Evolutionary conservation across 2,888 invertebrate species (phyloP).

Genomic region (Heteropelma amictum): DNA sequence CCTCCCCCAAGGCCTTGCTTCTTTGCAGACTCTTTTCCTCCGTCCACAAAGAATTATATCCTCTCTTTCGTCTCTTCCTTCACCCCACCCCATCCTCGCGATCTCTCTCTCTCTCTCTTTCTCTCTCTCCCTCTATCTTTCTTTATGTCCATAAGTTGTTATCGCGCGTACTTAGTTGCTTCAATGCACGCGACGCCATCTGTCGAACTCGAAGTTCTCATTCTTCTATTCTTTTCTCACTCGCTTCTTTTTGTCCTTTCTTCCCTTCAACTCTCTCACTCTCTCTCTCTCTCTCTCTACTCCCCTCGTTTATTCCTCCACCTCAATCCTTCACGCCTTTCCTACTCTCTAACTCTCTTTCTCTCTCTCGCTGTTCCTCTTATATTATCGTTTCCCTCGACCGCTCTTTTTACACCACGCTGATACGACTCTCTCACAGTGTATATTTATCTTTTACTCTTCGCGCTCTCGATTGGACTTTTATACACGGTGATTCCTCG

Average conservation of each 20-base stretch:
- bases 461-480: constrained; percentile 1
- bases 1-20: neutral
- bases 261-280: neutral
- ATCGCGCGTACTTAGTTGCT: constrained; percentile 1
- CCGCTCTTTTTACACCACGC: neutral
- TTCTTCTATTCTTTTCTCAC: constrained; percentile 23
- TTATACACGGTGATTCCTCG: too few relatives aligned
- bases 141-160: neutral
- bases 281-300: neutral
- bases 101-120: constrained; percentile 1
- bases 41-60: neutral
- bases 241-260: neutral
- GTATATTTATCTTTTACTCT: too few relatives aligned
- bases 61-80: too few relatives aligned
- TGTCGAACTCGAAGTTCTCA: constrained; percentile 25
- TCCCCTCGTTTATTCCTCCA: neutral
- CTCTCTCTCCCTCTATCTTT: constrained; percentile 5
- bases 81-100: too few relatives aligned
- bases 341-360: neutral
- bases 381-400: constrained; percentile 9
- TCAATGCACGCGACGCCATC: constrained; percentile 36
- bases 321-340: neutral
- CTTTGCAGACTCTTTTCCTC: constrained; percentile 3
- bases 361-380: neutral
- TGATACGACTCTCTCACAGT: neutral